These are phyloP conservation scores for Plectus sambesii DNA, from an alignment of 1,140 invertebrate genomes.

Conservation along the genomic window DNA sequence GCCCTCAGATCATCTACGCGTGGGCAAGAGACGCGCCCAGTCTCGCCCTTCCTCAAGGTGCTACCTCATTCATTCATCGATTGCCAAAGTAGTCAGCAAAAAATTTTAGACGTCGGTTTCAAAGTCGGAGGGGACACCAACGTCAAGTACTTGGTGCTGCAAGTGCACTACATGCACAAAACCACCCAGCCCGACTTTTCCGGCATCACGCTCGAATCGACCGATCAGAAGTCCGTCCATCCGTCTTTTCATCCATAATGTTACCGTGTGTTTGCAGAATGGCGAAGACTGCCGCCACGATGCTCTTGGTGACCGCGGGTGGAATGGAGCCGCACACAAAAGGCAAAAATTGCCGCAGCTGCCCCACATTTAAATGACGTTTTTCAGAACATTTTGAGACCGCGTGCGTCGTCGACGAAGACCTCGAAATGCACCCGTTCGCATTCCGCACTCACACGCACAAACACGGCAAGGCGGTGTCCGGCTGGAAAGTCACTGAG, in stretches of 20 bases:
- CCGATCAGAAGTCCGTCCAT: slow-evolving; percentile 49
- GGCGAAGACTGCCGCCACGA: slow-evolving; percentile 31
- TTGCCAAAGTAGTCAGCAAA: not conserved
- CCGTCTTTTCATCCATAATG: slow-evolving; percentile 23
- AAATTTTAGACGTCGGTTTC: slow-evolving; percentile 52
- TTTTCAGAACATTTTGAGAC: slow-evolving; percentile 70
- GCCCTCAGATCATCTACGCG: slow-evolving; percentile 73
- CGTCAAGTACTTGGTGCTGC: slow-evolving; percentile 58
- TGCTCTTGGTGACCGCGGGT: slow-evolving; percentile 40
- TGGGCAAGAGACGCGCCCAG: slow-evolving; percentile 88
- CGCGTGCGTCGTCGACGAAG: slow-evolving; percentile 64
- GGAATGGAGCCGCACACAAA: slow-evolving; percentile 20
- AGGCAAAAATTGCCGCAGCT: slow-evolving; percentile 10
- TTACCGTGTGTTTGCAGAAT: slow-evolving; percentile 51
- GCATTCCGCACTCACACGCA: slow-evolving; percentile 91
- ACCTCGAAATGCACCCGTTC: slow-evolving; percentile 78
- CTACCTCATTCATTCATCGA: not conserved
- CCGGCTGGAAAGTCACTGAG: slow-evolving; percentile 32
- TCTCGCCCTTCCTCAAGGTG: slow-evolving; percentile 65
- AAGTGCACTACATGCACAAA: slow-evolving; percentile 76
- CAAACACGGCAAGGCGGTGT: slow-evolving; percentile 45
- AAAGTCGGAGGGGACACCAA: slow-evolving; percentile 50
- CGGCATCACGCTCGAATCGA: slow-evolving; percentile 34
- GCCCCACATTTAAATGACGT: slow-evolving; percentile 12
- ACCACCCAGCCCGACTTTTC: slow-evolving; percentile 26